A percentile compares a stretch with the other conserved stretches of the same genome.
Evolutionary conservation across 2,797 vertebrate species (phyloP).

Genomic region (Limnodromus scolopaceus): DNA sequence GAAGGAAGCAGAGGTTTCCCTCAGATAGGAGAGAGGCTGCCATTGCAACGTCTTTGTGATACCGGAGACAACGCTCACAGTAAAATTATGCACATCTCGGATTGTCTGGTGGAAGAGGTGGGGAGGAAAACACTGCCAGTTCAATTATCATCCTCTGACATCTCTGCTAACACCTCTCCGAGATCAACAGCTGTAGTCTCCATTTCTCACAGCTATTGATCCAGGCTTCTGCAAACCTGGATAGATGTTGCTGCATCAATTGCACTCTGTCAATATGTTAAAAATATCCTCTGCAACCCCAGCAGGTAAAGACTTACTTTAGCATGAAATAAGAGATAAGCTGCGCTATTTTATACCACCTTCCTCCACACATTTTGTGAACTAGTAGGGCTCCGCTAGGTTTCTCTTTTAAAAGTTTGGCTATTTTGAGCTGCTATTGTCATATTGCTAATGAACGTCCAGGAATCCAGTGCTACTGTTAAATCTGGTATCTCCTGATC

Average conservation of each 20-base stretch:
- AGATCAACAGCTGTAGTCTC: not conserved
- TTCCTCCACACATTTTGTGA: not conserved
- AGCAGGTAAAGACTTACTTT: not conserved
- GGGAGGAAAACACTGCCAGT: not conserved
- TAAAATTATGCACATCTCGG: not conserved
- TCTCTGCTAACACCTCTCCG: not conserved
- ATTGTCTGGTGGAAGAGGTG: not conserved
- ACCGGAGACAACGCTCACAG: not conserved
- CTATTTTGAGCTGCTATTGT: not conserved
- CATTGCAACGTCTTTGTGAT: not conserved
- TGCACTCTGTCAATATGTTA: not conserved
- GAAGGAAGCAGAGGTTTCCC: not conserved
- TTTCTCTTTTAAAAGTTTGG: not conserved
- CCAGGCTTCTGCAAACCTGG: not conserved
- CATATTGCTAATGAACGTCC: not conserved
- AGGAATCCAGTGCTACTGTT: not conserved
- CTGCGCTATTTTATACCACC: not conserved
- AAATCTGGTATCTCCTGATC: not conserved
- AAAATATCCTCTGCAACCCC: not conserved
- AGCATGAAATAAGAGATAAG: not conserved
- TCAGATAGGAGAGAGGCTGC: not conserved
- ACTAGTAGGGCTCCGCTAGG: not conserved
- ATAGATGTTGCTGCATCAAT: not conserved
- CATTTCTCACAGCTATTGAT: conserved; percentile 40
- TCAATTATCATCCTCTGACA: conserved; percentile 11